Evolutionary conservation across 2,113 vertebrate species (phyloP), one percentile per base, ranked within the genome.

Genomic region (Melanostigma gelatinosum): DNA sequence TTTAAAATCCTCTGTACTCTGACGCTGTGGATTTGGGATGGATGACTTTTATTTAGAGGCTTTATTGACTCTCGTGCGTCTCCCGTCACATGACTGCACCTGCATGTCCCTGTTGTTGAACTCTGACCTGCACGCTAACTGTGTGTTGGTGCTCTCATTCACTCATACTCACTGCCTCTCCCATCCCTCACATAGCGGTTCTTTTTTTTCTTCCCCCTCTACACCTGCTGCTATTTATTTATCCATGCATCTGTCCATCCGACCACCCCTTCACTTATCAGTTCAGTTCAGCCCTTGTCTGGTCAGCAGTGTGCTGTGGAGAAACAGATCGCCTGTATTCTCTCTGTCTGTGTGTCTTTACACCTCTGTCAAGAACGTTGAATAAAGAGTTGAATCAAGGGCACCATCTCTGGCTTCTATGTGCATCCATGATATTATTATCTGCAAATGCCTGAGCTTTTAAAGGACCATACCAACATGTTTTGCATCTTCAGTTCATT

Each of bases 301-400:
- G 68, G 32, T 64, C 70, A 61, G 67, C 58, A 58, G 57, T 74
- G 70, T 87, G 82, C 65, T 78, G 58, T 71, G 54, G 82, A 85
- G 79, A 89, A 87, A 66, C 80, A 63, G 79, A 65, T 67, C 6
- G 18, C 13, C 68, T 88, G 81, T 91, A 79, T 85, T 83, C 65
- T 85, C 42, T 84, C 64, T 66, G 16, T 73, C 10, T 88, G 13
- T 77, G 9, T 85, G 82, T 86, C 69, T 85, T 82, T 76, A 79
- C 72, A 75, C 50, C 79, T 86, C 64, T 86, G 88, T 88, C 64
- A 85, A 79, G 57, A 70, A 75, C 72, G 57, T 87, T 91, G 18
- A 94, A 94, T 94, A 94, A 93, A 94, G 80, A 84, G 79, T 93
- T 93, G 60, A 92, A 88, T 91, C 38, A 89, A 91, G 86, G 90